A percentile compares a stretch with the other conserved stretches of the same genome.
phyloP scores from a whole-genome alignment of 2,113 vertebrate species.

The Glaucomys volans region DNA sequence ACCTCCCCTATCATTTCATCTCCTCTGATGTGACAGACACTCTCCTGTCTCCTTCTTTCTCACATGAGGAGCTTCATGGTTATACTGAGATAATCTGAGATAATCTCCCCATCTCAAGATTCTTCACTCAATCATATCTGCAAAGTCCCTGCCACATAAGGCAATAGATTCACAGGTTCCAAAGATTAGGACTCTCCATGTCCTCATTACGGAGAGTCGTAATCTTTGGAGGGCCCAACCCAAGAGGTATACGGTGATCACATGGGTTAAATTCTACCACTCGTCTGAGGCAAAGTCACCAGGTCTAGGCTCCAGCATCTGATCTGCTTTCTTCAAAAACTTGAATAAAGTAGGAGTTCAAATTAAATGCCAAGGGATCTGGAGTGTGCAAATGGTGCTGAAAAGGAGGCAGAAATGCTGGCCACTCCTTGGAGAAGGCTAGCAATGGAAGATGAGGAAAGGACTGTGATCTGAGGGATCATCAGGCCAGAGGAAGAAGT shows the following conservation, averaged over 20 bases:
- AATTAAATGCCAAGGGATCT: not conserved
- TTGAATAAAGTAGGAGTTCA: slow-evolving; percentile 5
- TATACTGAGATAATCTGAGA: not conserved
- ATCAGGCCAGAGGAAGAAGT: not conserved
- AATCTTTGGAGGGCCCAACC: not conserved
- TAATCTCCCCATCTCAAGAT: no score
- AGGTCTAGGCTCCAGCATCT: not conserved
- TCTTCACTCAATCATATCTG: slow-evolving; percentile 7
- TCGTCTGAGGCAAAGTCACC: not conserved
- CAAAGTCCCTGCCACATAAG: not conserved
- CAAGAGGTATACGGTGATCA: not conserved
- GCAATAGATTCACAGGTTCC: not conserved
- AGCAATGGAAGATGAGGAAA: not conserved
- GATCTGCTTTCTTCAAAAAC: not conserved
- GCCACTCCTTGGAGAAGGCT: not conserved
- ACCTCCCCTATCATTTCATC: not conserved
- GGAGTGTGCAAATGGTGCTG: not conserved
- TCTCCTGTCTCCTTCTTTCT: not conserved
- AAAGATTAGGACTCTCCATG: not conserved
- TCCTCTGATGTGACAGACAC: not conserved
- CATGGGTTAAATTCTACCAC: not conserved
- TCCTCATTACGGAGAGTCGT: no score
- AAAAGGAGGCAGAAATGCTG: not conserved
- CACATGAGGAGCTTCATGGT: not conserved
- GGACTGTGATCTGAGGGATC: no score